These are phyloP conservation scores for Paradoxurus hermaphroditus DNA, from an alignment of 2,113 vertebrate species.

Conservation along the genomic window DNA sequence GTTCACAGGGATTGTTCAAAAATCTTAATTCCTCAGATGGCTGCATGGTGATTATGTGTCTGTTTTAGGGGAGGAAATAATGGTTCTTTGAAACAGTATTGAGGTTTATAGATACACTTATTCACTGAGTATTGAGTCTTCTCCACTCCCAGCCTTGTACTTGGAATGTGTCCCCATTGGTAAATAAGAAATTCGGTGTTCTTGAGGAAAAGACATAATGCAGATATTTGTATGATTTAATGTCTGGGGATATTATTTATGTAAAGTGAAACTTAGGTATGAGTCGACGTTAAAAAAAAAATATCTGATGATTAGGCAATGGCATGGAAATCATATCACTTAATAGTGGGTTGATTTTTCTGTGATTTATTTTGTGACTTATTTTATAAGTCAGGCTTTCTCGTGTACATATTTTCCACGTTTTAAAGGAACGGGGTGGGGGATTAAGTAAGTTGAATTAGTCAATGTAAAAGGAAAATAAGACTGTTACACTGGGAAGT, in stretches of 20 bases:
- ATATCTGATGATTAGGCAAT: background rate
- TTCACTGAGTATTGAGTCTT: background rate
- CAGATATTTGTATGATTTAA: background rate
- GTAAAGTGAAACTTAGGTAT: background rate
- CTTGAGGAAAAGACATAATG: background rate
- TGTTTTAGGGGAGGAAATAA: background rate
- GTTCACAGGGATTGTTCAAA: background rate
- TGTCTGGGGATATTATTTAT: background rate
- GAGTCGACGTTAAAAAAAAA: background rate
- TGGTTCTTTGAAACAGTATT: background rate
- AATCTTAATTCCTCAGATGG: background rate
- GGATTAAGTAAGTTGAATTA: background rate
- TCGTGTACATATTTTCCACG: background rate
- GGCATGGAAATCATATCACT: background rate
- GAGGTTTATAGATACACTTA: background rate
- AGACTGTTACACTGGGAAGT: background rate
- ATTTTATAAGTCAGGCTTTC: constrained; percentile 1
- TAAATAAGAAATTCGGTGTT: background rate
- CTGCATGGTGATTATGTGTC: background rate
- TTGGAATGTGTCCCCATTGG: background rate
- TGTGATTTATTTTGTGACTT: background rate
- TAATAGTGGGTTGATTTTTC: background rate
- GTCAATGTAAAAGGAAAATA: background rate
- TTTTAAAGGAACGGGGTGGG: background rate
- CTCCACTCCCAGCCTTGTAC: background rate